Evolutionary conservation across 2,113 vertebrate species (phyloP).

Genomic region (Pollimyrus isidori): DNA sequence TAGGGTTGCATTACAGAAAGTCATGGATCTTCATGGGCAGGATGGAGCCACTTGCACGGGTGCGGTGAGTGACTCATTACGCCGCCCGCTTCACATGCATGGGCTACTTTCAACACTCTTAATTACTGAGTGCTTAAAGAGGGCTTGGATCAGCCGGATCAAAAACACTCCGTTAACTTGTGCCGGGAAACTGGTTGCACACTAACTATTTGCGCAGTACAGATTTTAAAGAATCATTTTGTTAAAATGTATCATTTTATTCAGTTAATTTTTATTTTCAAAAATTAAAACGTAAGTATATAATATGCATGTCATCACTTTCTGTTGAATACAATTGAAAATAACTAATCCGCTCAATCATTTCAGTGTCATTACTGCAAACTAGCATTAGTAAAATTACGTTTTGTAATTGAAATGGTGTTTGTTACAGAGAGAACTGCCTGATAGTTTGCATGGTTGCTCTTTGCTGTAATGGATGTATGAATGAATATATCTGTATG

Average conservation of each 20-base stretch:
- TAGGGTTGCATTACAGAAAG: constrained; percentile 33
- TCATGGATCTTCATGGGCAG: constrained; percentile 29
- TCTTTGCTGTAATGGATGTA: background rate
- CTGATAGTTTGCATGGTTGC: background rate
- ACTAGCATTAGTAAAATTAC: background rate
- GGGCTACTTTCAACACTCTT: background rate
- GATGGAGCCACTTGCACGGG: background rate
- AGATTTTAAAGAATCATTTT: background rate
- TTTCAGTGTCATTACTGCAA: background rate
- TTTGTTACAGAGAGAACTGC: background rate
- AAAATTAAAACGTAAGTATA: background rate
- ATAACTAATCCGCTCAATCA: background rate
- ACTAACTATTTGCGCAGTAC: background rate
- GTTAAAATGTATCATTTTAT: background rate
- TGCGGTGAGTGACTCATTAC: background rate
- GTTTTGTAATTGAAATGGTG: background rate
- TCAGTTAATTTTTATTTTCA: background rate
- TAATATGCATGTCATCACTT: background rate
- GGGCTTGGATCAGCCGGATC: background rate
- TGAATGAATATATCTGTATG: background rate
- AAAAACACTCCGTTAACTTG: background rate
- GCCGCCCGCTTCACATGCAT: background rate
- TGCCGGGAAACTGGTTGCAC: background rate
- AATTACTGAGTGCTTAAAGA: background rate
- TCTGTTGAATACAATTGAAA: background rate